Conservation (phyloP, 2,113 vertebrate genomes). For the Carlito syrichta region DNA sequence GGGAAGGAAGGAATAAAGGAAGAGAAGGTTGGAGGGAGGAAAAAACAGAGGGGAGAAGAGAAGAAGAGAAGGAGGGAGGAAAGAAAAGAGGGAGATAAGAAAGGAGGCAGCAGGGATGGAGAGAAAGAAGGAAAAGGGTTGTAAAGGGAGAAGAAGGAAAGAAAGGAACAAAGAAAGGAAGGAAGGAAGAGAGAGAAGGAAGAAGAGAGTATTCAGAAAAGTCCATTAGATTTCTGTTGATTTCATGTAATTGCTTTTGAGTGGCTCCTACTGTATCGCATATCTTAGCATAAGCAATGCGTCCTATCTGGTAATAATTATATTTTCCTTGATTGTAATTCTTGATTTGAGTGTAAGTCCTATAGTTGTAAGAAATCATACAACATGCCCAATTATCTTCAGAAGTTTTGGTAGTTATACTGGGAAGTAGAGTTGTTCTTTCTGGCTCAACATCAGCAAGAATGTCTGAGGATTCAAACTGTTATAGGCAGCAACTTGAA, state of each 20-base stretch:
- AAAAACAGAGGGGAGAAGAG: neutral
- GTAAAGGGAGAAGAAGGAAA: neutral
- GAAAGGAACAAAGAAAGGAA: neutral
- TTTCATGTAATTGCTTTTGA: neutral
- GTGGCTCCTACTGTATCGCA: neutral
- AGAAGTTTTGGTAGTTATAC: neutral
- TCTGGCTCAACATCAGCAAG: neutral
- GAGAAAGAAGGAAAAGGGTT: accelerated
- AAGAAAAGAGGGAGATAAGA: neutral
- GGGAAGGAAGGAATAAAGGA: too few relatives aligned
- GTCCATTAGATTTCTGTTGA: neutral
- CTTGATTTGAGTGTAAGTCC: neutral
- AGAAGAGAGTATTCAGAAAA: neutral
- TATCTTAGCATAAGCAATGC: neutral
- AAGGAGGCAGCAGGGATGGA: neutral
- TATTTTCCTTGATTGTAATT: neutral
- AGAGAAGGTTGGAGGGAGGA: neutral
- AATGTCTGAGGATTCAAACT: neutral
- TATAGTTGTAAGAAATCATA: accelerated
- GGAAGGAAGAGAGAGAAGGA: too few relatives aligned
- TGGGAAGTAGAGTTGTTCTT: neutral
- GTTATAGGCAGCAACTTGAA: neutral
- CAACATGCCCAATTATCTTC: neutral
- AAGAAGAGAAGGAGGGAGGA: accelerated
- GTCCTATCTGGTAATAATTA: neutral